Percentiles rank a stretch among this genome's conserved stretches.
Evolutionary conservation across 1,140 invertebrate genomes (phyloP).

Genomic region (Metaphire vulgaris): DNA sequence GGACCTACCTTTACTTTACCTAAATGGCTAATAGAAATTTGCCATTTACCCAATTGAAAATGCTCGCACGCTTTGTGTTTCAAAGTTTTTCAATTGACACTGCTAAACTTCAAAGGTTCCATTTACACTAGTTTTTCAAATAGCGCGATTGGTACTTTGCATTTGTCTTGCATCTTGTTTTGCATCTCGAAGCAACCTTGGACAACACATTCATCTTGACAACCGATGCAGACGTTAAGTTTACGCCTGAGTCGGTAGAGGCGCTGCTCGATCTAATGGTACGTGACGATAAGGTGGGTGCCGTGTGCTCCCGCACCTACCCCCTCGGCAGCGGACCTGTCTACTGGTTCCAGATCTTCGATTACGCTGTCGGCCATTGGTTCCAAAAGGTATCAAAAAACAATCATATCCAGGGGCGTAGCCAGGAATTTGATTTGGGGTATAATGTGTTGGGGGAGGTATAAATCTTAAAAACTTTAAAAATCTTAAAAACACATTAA

Average conservation of each 20-base stretch:
- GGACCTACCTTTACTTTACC: too few species aligned
- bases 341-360: conserved; percentile 47
- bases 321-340: conserved; percentile 43
- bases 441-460: neutral
- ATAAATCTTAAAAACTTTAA: too few species aligned
- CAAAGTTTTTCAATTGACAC: too few species aligned
- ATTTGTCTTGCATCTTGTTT: too few species aligned
- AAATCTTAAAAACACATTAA: too few species aligned
- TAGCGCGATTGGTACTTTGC: too few species aligned
- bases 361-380: conserved; percentile 50
- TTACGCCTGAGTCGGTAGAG: conserved; percentile 43
- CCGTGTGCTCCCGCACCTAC: conserved; percentile 46
- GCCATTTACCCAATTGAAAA: too few species aligned
- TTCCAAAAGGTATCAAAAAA: conserved; percentile 43
- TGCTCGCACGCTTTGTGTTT: too few species aligned
- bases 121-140: too few species aligned
- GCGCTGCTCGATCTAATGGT: conserved; percentile 47
- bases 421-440: too few species aligned
- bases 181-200: conserved; percentile 28
- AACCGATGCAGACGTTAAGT: conserved; percentile 48
- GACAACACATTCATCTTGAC: conserved; percentile 43
- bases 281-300: conserved; percentile 42
- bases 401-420: neutral
- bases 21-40: too few species aligned
- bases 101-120: too few species aligned